Base-by-base conservation (phyloP, 2,113 vertebrate genomes). In the Pyrgilauda ruficollis region DNA sequence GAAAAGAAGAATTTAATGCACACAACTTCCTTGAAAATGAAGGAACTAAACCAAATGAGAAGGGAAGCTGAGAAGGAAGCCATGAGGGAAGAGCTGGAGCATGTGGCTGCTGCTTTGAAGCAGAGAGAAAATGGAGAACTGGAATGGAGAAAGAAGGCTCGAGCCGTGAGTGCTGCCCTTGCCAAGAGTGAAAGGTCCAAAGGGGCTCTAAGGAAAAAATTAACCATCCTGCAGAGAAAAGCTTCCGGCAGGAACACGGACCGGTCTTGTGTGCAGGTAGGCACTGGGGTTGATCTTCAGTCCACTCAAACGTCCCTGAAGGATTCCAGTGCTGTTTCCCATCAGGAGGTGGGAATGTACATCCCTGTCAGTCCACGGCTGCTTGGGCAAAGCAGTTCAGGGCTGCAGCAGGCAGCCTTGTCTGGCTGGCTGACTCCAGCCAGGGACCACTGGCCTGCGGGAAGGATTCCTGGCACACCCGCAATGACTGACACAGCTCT, bases 51-150 rank as follows among this genome's bases (percentile, higher is more conserved):
- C 22, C 75, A 52, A 41, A 78, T 16, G 30, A 50, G 35, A 41
- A 63, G 23, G 44, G 58, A 62, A 20, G 30, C 35, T 23, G 26
- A 30, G 31, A 62, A 23, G 44, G 58, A 62, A 20, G 30, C 35
- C 30, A 21, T 63, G 35, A 78, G 18, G 46, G 46, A 52, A 41
- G 37, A 55, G 35, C 56, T 19, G 33, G 44, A 68, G 33, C 3
- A 2, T 63, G 30, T 41, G 59, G 17, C 9, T 39, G 35, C 16
- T 41, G 41, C 95, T 47, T 83, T 98, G 87, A 97, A 96, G 59
- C 96, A 95, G 61, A 98, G 92, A 2, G 97, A 98, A 84, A 97
- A 97, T 33, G 53, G 82, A 82, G 97, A 98, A 92, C 94, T 97
- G 0, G 78, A 97, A 69, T 97, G 97, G 97, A 97, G 93, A 20